phyloP scores from a whole-genome alignment of 2,113 vertebrate species.

The Rhynchomys soricoides region DNA sequence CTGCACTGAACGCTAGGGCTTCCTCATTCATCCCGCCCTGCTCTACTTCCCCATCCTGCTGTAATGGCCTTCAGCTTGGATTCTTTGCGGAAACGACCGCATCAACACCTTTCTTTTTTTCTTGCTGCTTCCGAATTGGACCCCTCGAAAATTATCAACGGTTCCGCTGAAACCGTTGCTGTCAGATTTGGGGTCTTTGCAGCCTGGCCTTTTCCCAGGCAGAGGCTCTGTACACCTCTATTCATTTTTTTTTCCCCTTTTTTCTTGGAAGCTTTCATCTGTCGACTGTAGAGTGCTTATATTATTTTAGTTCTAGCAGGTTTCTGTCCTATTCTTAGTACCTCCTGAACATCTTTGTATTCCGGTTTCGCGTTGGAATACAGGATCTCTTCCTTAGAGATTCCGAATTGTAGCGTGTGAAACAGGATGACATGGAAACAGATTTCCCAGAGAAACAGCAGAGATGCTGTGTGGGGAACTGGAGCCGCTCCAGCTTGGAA shows the following conservation, averaged over 20 bases:
- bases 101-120: conserved; percentile 18
- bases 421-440: conserved; percentile 64
- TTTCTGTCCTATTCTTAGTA: conserved; percentile 77
- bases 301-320: conserved; percentile 74
- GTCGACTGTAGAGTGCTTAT: conserved; percentile 60
- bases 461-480: conserved; percentile 28
- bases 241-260: background rate
- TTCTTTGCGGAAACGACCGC: background rate
- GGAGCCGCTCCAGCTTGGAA: conserved; percentile 54
- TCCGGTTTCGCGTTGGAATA: conserved; percentile 64
- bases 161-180: background rate
- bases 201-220: background rate
- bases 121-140: background rate
- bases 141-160: background rate
- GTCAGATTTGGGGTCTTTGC: background rate
- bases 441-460: conserved; percentile 39
- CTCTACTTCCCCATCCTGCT: background rate
- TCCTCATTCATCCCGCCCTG: background rate
- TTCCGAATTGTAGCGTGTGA: conserved; percentile 66
- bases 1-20: background rate
- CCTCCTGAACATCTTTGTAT: conserved; percentile 76
- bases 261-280: conserved; percentile 73
- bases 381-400: conserved; percentile 68
- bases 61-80: background rate
- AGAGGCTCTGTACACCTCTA: conserved; percentile 24